phyloP scores from a whole-genome alignment of 2,113 vertebrate species.

The Tetraodon nigroviridis region DNA sequence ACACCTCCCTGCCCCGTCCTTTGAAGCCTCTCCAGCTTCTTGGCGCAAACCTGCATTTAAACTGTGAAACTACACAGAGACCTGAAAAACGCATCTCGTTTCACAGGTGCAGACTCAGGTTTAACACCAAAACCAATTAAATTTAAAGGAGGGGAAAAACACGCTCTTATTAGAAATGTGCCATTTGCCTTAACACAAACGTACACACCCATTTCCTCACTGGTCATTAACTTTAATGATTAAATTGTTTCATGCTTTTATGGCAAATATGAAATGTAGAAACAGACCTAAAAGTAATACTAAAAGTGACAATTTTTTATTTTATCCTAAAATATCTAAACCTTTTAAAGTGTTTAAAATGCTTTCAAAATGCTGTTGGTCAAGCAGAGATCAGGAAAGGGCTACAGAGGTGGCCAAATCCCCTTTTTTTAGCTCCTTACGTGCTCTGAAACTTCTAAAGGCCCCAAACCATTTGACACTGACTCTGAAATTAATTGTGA shows the following conservation, averaged over 20 bases:
- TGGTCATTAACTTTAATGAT: too few relatives aligned
- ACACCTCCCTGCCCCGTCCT: constrained; percentile 49
- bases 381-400: neutral
- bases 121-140: constrained; percentile 13
- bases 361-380: neutral
- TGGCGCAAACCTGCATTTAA: constrained; percentile 29
- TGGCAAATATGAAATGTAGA: too few relatives aligned
- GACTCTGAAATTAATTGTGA: neutral
- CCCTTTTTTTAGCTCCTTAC: neutral
- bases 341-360: neutral
- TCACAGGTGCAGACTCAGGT: constrained; percentile 22
- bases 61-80: constrained; percentile 43
- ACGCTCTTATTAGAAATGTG: constrained; percentile 1
- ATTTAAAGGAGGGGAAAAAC: constrained; percentile 13
- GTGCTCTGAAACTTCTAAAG: neutral
- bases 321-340: neutral
- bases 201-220: too few relatives aligned
- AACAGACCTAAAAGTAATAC: too few relatives aligned
- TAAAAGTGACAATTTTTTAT: too few relatives aligned
- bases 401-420: too few relatives aligned
- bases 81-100: constrained; percentile 52
- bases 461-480: neutral
- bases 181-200: too few relatives aligned
- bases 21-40: constrained; percentile 50
- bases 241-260: too few relatives aligned